These are phyloP conservation scores for Toxostoma redivivum DNA, from an alignment of 2,113 vertebrate genomes.

Conservation along the genomic window DNA sequence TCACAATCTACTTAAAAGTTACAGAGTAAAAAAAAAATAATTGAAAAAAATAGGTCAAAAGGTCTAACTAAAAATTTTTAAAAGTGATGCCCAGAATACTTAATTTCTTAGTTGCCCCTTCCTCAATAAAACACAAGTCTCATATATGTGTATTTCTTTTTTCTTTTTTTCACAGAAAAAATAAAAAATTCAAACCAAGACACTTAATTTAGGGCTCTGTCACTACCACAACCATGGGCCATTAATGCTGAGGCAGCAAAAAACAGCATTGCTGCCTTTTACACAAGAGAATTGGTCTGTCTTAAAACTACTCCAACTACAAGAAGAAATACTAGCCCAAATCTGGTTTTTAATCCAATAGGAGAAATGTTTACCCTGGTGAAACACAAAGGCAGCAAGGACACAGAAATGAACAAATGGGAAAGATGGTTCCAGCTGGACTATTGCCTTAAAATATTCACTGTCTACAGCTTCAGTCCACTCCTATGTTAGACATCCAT, in stretches of 20 bases:
- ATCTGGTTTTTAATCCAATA: not conserved
- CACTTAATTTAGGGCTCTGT: not conserved
- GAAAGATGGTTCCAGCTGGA: not conserved
- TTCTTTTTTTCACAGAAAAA: not conserved
- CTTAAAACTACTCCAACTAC: not conserved
- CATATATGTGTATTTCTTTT: not conserved
- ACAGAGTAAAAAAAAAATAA: not conserved
- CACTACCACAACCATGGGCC: accelerated
- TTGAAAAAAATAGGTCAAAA: not conserved
- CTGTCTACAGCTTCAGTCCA: not conserved
- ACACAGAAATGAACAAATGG: not conserved
- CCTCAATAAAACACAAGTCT: not conserved
- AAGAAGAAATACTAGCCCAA: not conserved
- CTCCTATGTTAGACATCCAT: not conserved
- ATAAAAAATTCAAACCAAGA: not conserved
- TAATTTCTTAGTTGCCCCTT: not conserved
- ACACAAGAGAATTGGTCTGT: not conserved
- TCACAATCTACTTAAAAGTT: not conserved
- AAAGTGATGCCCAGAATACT: not conserved
- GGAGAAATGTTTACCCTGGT: not conserved
- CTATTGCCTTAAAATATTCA: not conserved
- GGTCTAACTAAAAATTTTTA: not conserved
- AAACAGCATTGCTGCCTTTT: not conserved
- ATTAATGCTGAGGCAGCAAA: not conserved
- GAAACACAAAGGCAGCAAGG: not conserved